phyloP scores from a whole-genome alignment of 2,113 vertebrate species.

The Lepisosteus osseus region DNA sequence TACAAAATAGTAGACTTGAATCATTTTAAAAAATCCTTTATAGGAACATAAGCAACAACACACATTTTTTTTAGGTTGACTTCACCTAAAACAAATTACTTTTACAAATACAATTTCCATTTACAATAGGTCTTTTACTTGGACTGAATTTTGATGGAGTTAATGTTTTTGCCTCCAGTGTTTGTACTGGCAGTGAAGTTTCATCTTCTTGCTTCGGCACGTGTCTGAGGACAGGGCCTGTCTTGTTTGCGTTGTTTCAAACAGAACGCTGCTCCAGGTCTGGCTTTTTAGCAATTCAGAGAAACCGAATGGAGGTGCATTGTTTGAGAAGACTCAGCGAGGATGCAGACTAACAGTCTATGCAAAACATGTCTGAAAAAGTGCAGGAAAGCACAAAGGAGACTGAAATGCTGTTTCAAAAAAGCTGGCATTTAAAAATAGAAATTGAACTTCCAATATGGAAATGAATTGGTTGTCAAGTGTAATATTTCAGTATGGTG shows the following conservation, averaged over 20 bases:
- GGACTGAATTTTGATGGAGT: conserved; percentile 26
- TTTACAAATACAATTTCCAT: too few species aligned
- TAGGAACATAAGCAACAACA: too few species aligned
- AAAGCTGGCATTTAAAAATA: too few species aligned
- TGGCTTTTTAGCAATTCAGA: conserved; percentile 22
- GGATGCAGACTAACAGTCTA: conserved; percentile 24
- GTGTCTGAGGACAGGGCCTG: conserved; percentile 13
- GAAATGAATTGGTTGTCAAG: too few species aligned
- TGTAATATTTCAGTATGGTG: too few species aligned
- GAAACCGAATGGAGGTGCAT: conserved; percentile 38
- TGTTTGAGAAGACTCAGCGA: conserved; percentile 32
- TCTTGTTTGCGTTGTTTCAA: conserved; percentile 37
- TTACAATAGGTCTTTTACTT: too few species aligned
- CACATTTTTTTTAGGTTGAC: too few species aligned
- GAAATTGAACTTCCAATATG: too few species aligned
- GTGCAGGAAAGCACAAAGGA: conserved; percentile 15
- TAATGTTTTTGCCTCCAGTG: conserved; percentile 50
- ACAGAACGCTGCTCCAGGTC: conserved; percentile 29
- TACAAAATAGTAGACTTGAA: too few species aligned
- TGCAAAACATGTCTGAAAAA: conserved; percentile 14
- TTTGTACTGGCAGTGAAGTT: conserved; percentile 36
- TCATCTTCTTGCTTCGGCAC: conserved; percentile 32
- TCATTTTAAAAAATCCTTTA: too few species aligned
- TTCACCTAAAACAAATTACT: too few species aligned
- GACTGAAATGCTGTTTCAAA: background rate